phyloP scores from a whole-genome alignment of 2,888 invertebrate genomes.

The Drosophila greeni region DNA sequence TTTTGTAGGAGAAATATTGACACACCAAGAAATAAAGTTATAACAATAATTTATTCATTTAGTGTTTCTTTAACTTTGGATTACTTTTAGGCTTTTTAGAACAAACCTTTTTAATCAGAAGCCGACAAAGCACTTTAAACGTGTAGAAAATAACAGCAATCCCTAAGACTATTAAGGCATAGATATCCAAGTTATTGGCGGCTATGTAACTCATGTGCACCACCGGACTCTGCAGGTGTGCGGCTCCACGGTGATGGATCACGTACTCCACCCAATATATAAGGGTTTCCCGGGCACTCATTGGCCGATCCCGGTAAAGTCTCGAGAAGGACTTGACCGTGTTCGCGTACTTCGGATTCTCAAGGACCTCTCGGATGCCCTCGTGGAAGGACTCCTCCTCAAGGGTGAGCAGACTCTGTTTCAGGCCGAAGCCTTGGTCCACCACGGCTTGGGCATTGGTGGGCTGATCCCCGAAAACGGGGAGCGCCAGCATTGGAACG shows the following conservation, averaged over 20 bases:
- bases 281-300: slow-evolving; percentile 80
- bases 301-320: slow-evolving; percentile 81
- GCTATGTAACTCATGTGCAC: slow-evolving; percentile 79
- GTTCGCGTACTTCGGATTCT: slow-evolving; percentile 60
- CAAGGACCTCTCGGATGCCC: slow-evolving; percentile 59
- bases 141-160: neutral
- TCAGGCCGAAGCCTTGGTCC: slow-evolving; percentile 64
- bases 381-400: slow-evolving; percentile 53
- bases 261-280: slow-evolving; percentile 82
- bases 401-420: slow-evolving; percentile 51
- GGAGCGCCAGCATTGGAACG: slow-evolving; percentile 79
- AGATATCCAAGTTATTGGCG: slow-evolving; percentile 80
- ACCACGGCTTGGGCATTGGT: slow-evolving; percentile 64
- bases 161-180: slow-evolving; percentile 30
- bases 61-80: slow-evolving; percentile 1
- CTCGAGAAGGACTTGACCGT: slow-evolving; percentile 77
- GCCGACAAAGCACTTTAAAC: neutral
- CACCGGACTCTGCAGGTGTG: slow-evolving; percentile 80
- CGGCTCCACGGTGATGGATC: slow-evolving; percentile 80
- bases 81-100: neutral
- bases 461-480: slow-evolving; percentile 74
- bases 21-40: too few relatives aligned
- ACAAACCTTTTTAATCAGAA: neutral
- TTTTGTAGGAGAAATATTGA: neutral
- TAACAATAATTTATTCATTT: neutral